Conservation (phyloP, 2,888 invertebrate genomes). For the Drosophila flavopinicola region DNA sequence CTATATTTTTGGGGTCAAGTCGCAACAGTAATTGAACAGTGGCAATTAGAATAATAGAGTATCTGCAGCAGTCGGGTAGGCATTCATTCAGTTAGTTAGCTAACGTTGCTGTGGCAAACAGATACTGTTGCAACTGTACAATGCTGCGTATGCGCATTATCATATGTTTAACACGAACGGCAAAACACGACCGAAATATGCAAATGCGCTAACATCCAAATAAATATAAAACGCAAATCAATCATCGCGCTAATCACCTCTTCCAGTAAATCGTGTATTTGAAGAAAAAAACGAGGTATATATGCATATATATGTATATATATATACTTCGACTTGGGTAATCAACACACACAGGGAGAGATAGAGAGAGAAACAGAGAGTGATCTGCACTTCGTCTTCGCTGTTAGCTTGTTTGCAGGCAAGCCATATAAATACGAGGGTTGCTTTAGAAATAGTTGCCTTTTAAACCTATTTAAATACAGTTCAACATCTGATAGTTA, state of each 20-base stretch:
- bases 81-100: conserved; percentile 46
- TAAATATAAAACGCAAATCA: conserved; percentile 56
- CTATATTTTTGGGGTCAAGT: conserved; percentile 46
- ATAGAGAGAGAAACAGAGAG: not conserved
- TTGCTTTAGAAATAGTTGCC: not conserved
- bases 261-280: conserved; percentile 22
- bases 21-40: conserved; percentile 5
- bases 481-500: too few relatives aligned
- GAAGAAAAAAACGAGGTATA: conserved; percentile 15
- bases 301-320: not conserved
- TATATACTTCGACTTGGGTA: conserved; percentile 26
- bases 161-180: conserved; percentile 24
- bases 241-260: conserved; percentile 68
- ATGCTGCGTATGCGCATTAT: conserved; percentile 49
- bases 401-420: conserved; percentile 5
- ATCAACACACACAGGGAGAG: conserved; percentile 11
- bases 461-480: too few relatives aligned
- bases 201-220: conserved; percentile 18
- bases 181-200: conserved; percentile 21
- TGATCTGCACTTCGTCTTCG: conserved; percentile 4
- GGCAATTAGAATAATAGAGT: conserved; percentile 20
- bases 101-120: conserved; percentile 38
- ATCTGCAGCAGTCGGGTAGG: conserved; percentile 1
- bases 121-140: conserved; percentile 20
- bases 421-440: conserved; percentile 39